Base-by-base conservation (phyloP, 2,888 invertebrate genomes). In the Caenorhabditis doughertyi region DNA sequence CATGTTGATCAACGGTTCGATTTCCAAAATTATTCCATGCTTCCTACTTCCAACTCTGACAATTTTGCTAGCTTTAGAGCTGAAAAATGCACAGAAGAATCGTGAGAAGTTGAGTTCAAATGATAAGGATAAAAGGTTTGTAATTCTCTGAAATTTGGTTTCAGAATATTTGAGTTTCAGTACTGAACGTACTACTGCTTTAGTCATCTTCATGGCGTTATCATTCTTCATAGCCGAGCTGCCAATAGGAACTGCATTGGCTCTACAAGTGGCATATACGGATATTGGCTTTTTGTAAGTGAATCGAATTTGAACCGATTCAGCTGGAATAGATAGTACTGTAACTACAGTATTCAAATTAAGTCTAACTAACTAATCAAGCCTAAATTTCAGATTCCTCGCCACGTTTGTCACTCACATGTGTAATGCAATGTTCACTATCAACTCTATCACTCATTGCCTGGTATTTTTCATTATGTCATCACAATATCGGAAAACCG, bases 381-480 rank as follows among this genome's bases (percentile, higher is more conserved):
- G 16, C 3, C 9, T 2, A 39, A 39, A 39, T 53, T 53, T 11
- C 53, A 70, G 70, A 32, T 70, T 47, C 32, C 58, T 70, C 3
- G 70, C 70, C 56, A 70, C 70, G 13, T 70, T 47, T 23, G 71
- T 71, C 13, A 51, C 18, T n/a, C 71, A 71, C 8, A n/a, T 60
- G n/a, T 71, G 71, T 35, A 60, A 60, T 39, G 35, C 35, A 1
- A 13, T 71, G 1, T 60, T 51, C 60, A 58, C 60, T 2, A 18
- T 60, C 1, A 71, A 71, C 27, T 58, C 71, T 16, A 71, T 71
- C 18, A 60, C 60, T 4, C 71, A 71, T n/a, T 60, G 60, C 11
- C 25, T 71, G 25, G 29, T 60, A 9, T 71, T 58, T 27, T 71
- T 71, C 39, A 16, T 60, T 2, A 71, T 71, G 71, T 71, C 71